Base-by-base conservation (phyloP, 2,888 invertebrate genomes). In the Saturnia japonica region DNA sequence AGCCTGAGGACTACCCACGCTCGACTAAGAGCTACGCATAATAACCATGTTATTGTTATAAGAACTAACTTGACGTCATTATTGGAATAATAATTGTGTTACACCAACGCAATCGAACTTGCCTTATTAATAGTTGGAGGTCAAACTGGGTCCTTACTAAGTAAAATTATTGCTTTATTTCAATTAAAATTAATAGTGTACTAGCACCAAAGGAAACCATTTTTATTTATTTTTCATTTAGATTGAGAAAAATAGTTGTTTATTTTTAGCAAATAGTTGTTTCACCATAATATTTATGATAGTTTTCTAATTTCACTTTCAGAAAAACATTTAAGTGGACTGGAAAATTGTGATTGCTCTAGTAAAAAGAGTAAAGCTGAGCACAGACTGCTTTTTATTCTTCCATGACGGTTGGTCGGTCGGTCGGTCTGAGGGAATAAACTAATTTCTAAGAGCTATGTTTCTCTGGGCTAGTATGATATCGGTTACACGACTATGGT, bases 1-100 rank as follows among this genome's bases (percentile, higher is more conserved):
- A 19, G 42, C 47, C n/a, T 28, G 16, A 34, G 64, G 9, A 25
- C 42, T 51, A 42, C 70, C 66, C 70, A 51, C 66, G 66, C 51
- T 47, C 45, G 67, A 7, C 68, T 68, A 34, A 40, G 54, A 54
- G 51, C 45, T 16, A 25, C 54, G 54, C 54, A 67, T 67, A 70
- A 70, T 70, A 70, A 67, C 64, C 67, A 42, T 42, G 62, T 47
- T 68, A 74, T 74, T 76, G 72, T 75, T 76, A 73, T 71, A 70
- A 74, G 71, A 73, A 69, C 71, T 34, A 69, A 67, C 34, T 74
- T 28, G 62, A 51, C 71, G 72, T 72, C 74, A 74, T 76, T 78
- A 78, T 78, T 77, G 77, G 77, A 76, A 77, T 78, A 78, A 76
- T 77, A 78, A 78, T 79, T 73, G 74, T 71, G 74, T 78, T 78